Evolutionary conservation across 2,797 vertebrate genomes (phyloP).

Genomic region (Hydrocynus forskahlii): DNA sequence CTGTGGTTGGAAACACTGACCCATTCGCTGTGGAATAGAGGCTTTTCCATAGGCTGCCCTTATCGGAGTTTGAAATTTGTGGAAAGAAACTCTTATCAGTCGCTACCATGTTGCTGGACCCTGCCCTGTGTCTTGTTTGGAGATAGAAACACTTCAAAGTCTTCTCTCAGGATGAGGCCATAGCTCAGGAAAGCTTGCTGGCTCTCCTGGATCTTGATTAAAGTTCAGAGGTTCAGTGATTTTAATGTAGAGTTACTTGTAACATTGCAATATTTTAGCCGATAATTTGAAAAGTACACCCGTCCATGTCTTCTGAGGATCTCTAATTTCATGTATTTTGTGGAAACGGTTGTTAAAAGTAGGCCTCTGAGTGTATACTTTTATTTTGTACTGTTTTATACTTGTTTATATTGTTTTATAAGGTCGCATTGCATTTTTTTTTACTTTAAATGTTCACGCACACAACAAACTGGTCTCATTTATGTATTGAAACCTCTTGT

Average conservation of each 20-base stretch:
- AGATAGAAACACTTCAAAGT: slow-evolving; percentile 71
- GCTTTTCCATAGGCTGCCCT: background rate
- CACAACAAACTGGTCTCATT: too few relatives aligned
- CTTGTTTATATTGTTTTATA: too few relatives aligned
- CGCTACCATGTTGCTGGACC: slow-evolving; percentile 52
- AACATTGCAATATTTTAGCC: too few relatives aligned
- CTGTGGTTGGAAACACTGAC: slow-evolving; percentile 45
- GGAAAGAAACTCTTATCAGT: slow-evolving; percentile 71
- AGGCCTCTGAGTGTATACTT: too few relatives aligned
- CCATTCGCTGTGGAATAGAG: slow-evolving; percentile 14
- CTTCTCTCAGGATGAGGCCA: slow-evolving; percentile 46
- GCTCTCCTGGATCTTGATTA: slow-evolving; percentile 44
- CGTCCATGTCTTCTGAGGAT: too few relatives aligned
- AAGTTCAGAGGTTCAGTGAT: slow-evolving; percentile 34
- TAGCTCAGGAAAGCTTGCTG: slow-evolving; percentile 55
- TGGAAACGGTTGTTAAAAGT: too few relatives aligned
- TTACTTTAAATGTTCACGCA: too few relatives aligned
- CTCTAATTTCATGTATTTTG: too few relatives aligned
- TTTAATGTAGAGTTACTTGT: background rate
- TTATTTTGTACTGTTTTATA: too few relatives aligned
- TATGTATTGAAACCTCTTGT: too few relatives aligned
- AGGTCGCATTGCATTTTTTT: too few relatives aligned
- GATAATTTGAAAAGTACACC: too few relatives aligned
- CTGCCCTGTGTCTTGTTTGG: slow-evolving; percentile 44
- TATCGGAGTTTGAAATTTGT: slow-evolving; percentile 61